Base-by-base conservation (phyloP, 2,888 invertebrate genomes). In the Hoplodrina blanda region DNA sequence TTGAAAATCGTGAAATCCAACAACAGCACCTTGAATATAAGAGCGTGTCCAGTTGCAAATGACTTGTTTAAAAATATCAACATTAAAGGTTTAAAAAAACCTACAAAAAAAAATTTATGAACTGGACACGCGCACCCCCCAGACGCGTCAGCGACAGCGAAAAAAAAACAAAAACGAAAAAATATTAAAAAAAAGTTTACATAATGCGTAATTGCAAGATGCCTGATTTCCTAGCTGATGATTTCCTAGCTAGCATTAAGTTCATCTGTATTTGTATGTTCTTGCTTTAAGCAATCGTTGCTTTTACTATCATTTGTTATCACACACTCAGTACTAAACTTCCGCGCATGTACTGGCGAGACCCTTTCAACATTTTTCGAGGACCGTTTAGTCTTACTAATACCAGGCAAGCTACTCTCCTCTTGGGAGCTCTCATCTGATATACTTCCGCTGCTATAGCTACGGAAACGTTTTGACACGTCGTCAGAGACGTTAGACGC, bases 291-390 rank as follows among this genome's bases (percentile, higher is more conserved):
- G 60, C 41, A 25, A 53, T 60, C 59, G 17, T 54, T 72, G 17
- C 19, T 44, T 17, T 49, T 71, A 30, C 64, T 19, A 46, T 57
- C 72, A 59, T 25, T 41, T 4, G 60, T 41, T n/a, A 64, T 62
- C 19, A 62, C 80, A 64, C 75, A 74, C 30, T 77, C 68, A 0
- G 80, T 52, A 11, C 80, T 77, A n/a, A 77, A 64, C 20, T 77
- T 68, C 6, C 79, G 56, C 8, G 20, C 11, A 0, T 73, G 74
- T 37, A 74, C 55, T 0, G 67, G 75, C 10, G 77, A 77, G 3
- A 73, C 8, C 4, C 1, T 65, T 11, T 55, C 60, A 46, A 20
- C 50, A 46, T 10, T 49, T 25, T 63, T 68, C 2, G 64, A 41
- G 10, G 63, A 59, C 11, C 6, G 13, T 62, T 55, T 65, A 37